Evolutionary conservation across 2,888 invertebrate genomes (phyloP).

Genomic region (Lasioglossum pauxillum): DNA sequence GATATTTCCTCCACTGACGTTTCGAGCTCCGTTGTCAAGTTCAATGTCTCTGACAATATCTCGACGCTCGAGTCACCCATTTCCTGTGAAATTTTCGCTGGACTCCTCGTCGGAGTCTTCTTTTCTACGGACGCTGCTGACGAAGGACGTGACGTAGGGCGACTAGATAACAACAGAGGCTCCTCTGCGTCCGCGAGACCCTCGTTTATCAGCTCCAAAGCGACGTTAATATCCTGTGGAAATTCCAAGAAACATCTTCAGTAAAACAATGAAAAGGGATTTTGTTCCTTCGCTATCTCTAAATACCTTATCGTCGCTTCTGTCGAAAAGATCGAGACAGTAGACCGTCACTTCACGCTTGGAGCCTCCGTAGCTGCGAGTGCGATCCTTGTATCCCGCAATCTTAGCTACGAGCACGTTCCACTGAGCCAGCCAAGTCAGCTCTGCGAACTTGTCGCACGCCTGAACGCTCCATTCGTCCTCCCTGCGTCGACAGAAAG

Average conservation of each 20-base stretch:
- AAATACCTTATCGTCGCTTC: conserved; percentile 86
- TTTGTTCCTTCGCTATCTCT: too few relatives aligned
- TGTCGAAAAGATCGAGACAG: conserved; percentile 91
- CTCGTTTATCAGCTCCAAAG: conserved; percentile 86
- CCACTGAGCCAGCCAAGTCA: conserved; percentile 90
- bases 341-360: conserved; percentile 90
- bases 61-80: not conserved
- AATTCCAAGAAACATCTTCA: not conserved
- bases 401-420: conserved; percentile 91
- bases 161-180: conserved; percentile 72
- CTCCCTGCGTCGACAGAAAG: conserved; percentile 61
- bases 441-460: conserved; percentile 74
- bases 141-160: conserved; percentile 73
- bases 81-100: not conserved
- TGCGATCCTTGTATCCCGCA: conserved; percentile 88
- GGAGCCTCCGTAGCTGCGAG: conserved; percentile 77
- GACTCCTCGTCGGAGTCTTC: conserved; percentile 20
- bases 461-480: conserved; percentile 79
- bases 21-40: not conserved
- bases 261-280: not conserved
- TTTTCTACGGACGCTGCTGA: conserved; percentile 73
- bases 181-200: conserved; percentile 86
- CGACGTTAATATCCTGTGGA: conserved; percentile 87
- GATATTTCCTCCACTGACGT: conserved; percentile 61
- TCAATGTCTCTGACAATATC: not conserved